Evolutionary conservation across 2,888 invertebrate genomes (phyloP).

Genomic region (Bedellia somnulentella): DNA sequence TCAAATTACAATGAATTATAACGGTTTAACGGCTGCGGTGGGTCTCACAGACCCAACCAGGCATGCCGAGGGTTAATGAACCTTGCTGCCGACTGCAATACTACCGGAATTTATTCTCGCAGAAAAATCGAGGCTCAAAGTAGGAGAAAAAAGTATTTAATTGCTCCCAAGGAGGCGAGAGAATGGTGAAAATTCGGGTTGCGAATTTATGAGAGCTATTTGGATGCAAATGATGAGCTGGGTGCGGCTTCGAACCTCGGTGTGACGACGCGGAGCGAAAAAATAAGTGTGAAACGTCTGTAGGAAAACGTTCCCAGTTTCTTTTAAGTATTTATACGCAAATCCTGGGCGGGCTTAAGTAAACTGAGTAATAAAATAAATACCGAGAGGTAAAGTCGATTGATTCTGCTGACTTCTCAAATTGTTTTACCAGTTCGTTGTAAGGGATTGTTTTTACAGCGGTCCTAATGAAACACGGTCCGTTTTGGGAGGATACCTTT

Average conservation of each 20-base stretch:
- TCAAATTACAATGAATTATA: no score
- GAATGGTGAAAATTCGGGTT: conserved; percentile 56
- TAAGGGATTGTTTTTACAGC: no score
- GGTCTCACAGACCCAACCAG: no score
- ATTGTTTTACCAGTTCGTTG: background rate
- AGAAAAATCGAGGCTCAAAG: conserved; percentile 32
- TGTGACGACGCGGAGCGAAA: conserved; percentile 41
- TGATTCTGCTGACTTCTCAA: background rate
- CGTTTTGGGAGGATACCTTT: no score
- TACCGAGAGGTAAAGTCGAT: background rate
- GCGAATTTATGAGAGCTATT: conserved; percentile 59
- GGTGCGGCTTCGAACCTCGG: conserved; percentile 31
- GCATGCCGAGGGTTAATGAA: no score
- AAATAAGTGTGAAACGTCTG: conserved; percentile 55
- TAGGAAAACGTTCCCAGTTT: conserved; percentile 39
- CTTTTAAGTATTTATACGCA: conserved; percentile 43
- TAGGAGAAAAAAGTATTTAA: conserved; percentile 53
- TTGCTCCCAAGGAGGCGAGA: conserved; percentile 51
- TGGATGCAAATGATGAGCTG: conserved; percentile 59
- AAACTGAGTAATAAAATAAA: conserved; percentile 18
- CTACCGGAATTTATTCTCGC: conserved; percentile 43
- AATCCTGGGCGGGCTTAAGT: conserved; percentile 17
- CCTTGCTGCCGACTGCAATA: conserved; percentile 36
- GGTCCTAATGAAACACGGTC: no score
- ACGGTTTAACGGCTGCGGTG: no score